Conservation (phyloP, 2,797 vertebrate genomes). For the Eospalax fontanierii region DNA sequence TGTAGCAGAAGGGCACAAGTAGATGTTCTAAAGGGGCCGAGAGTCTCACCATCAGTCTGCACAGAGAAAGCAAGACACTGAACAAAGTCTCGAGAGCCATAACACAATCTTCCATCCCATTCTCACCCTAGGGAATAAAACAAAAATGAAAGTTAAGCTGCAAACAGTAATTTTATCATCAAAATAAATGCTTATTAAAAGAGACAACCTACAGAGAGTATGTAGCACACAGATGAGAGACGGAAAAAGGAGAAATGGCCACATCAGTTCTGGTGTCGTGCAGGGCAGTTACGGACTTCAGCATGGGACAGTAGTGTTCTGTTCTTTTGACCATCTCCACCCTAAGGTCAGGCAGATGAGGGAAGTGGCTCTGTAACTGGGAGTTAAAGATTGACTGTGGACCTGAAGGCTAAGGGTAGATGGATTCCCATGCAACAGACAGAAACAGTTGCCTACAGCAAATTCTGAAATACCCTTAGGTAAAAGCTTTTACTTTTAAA, state of each 20-base stretch:
- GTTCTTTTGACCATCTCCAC: background rate
- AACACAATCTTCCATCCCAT: constrained; percentile 95
- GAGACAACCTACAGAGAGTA: background rate
- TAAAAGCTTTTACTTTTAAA: background rate
- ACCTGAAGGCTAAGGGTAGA: background rate
- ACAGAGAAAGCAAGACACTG: constrained; percentile 97
- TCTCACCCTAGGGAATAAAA: constrained; percentile 93
- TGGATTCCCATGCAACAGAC: background rate
- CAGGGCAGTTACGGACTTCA: background rate
- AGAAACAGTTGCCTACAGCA: background rate
- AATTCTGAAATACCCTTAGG: background rate
- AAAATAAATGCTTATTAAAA: constrained; percentile 12
- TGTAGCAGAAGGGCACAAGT: background rate
- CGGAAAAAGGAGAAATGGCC: background rate
- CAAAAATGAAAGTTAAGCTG: constrained; percentile 53
- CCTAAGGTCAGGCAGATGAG: background rate
- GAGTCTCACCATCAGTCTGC: constrained; percentile 97
- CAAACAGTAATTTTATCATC: background rate
- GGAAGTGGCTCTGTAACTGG: background rate
- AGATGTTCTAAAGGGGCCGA: background rate
- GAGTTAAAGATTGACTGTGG: background rate
- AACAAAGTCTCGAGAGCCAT: constrained; percentile 98
- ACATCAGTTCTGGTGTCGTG: background rate
- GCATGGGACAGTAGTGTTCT: background rate
- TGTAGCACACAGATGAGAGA: too few relatives aligned